phyloP scores from a whole-genome alignment of 1,140 invertebrate species.

The Lucilia sericata region DNA sequence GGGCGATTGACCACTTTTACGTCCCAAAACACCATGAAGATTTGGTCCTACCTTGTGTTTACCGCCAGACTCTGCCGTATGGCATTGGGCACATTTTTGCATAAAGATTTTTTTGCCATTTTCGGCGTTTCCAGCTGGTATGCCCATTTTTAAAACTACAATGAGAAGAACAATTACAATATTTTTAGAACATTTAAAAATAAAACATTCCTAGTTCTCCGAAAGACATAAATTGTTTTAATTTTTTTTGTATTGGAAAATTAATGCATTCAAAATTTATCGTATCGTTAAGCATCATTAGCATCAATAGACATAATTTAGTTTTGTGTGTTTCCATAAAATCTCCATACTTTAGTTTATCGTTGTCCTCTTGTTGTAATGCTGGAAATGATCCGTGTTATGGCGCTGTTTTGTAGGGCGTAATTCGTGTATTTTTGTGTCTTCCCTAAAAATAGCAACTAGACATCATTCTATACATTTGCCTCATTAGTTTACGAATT shows the following conservation, averaged over 20 bases:
- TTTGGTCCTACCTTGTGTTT: conserved; percentile 93
- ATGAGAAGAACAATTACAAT: neutral
- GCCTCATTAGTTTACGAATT: neutral
- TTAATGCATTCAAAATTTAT: neutral
- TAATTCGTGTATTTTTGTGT: neutral
- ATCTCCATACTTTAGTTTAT: too few species aligned
- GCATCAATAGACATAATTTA: neutral
- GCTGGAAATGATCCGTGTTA: neutral
- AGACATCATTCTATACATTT: neutral
- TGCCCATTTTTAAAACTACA: conserved; percentile 67
- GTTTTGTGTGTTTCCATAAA: too few species aligned
- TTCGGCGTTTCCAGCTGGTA: conserved; percentile 80
- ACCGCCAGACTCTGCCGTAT: conserved; percentile 84
- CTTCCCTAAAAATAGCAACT: neutral
- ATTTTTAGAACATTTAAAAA: neutral
- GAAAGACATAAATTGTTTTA: too few species aligned
- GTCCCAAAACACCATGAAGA: conserved; percentile 84
- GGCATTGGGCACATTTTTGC: conserved; percentile 89
- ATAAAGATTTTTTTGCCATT: conserved; percentile 93
- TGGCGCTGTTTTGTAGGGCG: neutral
- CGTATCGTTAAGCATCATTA: neutral
- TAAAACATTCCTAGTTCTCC: neutral
- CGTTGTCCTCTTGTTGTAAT: too few species aligned
- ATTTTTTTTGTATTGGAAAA: too few species aligned
- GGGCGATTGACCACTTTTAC: conserved; percentile 84